Base-by-base conservation (phyloP, 1,140 invertebrate species). In the Eriosoma lanigerum region DNA sequence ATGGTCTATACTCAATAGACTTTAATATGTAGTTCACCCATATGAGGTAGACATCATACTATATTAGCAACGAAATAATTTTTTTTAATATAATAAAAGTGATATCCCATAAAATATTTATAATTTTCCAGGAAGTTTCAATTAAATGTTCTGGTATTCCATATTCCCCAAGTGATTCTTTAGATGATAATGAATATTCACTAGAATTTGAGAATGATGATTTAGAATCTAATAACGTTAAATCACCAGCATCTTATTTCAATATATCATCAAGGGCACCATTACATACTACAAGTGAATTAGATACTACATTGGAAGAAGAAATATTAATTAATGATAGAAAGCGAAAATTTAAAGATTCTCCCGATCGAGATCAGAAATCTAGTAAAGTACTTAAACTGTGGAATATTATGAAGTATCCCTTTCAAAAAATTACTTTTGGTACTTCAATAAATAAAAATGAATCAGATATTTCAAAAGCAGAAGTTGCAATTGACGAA, bases 191-290 rank as follows among this genome's bases (percentile, higher is more conserved):
- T 62, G 56, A 78, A 21, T 75, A 58, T 46, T 46, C 73, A 44
- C 19, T 29, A n/a, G 56, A 62, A 62, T 60, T 78, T 2, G 75
- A 78, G 24, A n/a, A 76, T 76, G 72, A 58, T 12, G 44, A 62
- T 46, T 78, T 58, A 46, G 75, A 78, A 60, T 48, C 19, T 10
- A 44, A 76, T 46, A 76, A 78, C n/a, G 24, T 78, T 26, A 19
- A 12, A 12, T 78, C 75, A 12, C 56, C 75, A 48, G 38, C 29
- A 8, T 62, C 75, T 60, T 62, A 48, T 29, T 62, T 78, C 26
- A 78, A 78, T 46, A 62, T 78, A 62, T 78, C 75, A 29, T 48
- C 75, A 46, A 56, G 75, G 1, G 75, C 75, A 48, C 75, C 75
- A 48, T 62, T 78, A n/a, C 75, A 78, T 76, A 19, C 73, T 58